These are phyloP conservation scores for Dreissena polymorpha DNA, from an alignment of 1,140 invertebrate species.

Conservation along the genomic window DNA sequence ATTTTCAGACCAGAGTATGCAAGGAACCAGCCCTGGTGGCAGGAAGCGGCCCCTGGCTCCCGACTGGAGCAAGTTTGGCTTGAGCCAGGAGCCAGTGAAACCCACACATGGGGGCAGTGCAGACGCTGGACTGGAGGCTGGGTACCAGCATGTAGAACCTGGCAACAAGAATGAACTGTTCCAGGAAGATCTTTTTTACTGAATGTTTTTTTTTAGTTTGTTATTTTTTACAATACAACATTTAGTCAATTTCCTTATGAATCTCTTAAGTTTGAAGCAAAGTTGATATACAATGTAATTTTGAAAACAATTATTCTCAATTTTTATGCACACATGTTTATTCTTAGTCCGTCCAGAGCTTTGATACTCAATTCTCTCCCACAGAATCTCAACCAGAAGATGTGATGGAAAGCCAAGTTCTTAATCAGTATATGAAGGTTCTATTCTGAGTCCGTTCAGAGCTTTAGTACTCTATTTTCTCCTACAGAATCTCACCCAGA, in stretches of 20 bases:
- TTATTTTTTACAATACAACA: background rate
- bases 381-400: background rate
- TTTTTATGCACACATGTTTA: too few species aligned
- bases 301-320: too few species aligned
- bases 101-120: constrained; percentile 33
- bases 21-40: constrained; percentile 11
- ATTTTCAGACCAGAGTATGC: constrained; percentile 50
- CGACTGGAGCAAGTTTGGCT: constrained; percentile 76
- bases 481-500: constrained; percentile 69
- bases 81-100: constrained; percentile 72
- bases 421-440: background rate
- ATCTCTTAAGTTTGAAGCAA: too few species aligned
- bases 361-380: background rate
- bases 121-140: constrained; percentile 56
- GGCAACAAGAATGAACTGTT: constrained; percentile 89
- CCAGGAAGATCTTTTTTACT: constrained; percentile 86
- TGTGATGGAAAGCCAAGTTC: background rate
- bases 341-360: background rate
- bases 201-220: background rate
- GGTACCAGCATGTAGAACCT: constrained; percentile 66
- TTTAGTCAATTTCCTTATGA: background rate
- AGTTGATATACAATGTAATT: too few species aligned
- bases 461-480: background rate
- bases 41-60: constrained; percentile 50
- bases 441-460: background rate